These are phyloP conservation scores for Agriopis aurantiaria DNA, from an alignment of 2,888 invertebrate genomes.

Conservation along the genomic window DNA sequence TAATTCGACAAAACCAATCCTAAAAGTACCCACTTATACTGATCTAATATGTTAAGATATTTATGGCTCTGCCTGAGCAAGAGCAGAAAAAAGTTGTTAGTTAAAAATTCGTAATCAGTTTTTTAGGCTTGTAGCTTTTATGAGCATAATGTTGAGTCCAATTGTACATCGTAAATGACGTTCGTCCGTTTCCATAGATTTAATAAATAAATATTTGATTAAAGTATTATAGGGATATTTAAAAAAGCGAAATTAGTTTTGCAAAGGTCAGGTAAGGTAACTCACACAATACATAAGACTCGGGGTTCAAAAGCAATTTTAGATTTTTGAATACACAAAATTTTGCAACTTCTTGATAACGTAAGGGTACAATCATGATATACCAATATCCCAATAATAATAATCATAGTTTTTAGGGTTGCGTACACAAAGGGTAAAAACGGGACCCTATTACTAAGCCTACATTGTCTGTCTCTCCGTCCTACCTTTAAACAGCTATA, in stretches of 20 bases:
- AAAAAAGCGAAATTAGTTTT: background rate
- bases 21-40: background rate
- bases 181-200: slow-evolving; percentile 26
- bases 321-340: too few species aligned
- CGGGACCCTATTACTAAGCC: too few species aligned
- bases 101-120: slow-evolving; percentile 33
- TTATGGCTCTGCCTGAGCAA: slow-evolving; percentile 11
- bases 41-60: slow-evolving; percentile 30
- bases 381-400: too few species aligned
- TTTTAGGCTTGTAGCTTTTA: slow-evolving; percentile 30
- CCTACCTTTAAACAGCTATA: too few species aligned
- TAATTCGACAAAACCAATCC: background rate
- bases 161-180: slow-evolving; percentile 28
- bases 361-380: too few species aligned
- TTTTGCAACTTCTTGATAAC: too few species aligned
- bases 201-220: slow-evolving; percentile 10
- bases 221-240: background rate
- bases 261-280: background rate
- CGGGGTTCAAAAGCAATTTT: too few species aligned
- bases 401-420: too few species aligned
- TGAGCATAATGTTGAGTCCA: slow-evolving; percentile 12
- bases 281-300: background rate
- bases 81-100: slow-evolving; percentile 30
- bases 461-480: too few species aligned
- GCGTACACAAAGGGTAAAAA: too few species aligned